Percentiles rank a stretch among this genome's conserved stretches.
Evolutionary conservation across 2,888 invertebrate genomes (phyloP).

Genomic region (Apocheima hispidaria): DNA sequence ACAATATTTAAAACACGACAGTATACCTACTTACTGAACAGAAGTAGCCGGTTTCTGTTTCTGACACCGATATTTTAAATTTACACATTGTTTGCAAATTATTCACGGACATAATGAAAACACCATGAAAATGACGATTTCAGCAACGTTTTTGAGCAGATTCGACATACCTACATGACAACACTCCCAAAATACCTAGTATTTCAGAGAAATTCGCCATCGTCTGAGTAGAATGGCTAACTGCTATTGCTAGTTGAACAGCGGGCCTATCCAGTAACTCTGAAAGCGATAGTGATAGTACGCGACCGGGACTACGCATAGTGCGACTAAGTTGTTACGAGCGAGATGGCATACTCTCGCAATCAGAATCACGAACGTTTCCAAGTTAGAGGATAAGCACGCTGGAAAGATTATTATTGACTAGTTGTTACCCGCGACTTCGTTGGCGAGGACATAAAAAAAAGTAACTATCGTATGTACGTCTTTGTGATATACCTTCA

Average conservation of each 20-base stretch:
- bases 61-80: slow-evolving; percentile 21
- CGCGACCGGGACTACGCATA: too few relatives aligned
- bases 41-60: slow-evolving; percentile 34
- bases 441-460: too few relatives aligned
- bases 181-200: neutral
- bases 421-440: too few relatives aligned
- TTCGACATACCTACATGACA: slow-evolving; percentile 13
- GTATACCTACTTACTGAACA: neutral
- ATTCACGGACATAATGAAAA: slow-evolving; percentile 22
- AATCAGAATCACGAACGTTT: too few relatives aligned
- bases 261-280: too few relatives aligned
- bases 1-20: slow-evolving; percentile 40
- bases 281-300: too few relatives aligned
- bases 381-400: too few relatives aligned
- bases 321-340: too few relatives aligned
- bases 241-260: neutral
- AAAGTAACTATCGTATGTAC: too few relatives aligned
- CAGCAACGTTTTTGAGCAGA: neutral
- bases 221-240: neutral
- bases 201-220: neutral
- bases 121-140: slow-evolving; percentile 25
- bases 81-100: slow-evolving; percentile 29
- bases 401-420: too few relatives aligned
- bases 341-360: too few relatives aligned
- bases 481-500: too few relatives aligned